These are phyloP conservation scores for Helogale parvula DNA, from an alignment of 2,113 vertebrate genomes.

Conservation along the genomic window DNA sequence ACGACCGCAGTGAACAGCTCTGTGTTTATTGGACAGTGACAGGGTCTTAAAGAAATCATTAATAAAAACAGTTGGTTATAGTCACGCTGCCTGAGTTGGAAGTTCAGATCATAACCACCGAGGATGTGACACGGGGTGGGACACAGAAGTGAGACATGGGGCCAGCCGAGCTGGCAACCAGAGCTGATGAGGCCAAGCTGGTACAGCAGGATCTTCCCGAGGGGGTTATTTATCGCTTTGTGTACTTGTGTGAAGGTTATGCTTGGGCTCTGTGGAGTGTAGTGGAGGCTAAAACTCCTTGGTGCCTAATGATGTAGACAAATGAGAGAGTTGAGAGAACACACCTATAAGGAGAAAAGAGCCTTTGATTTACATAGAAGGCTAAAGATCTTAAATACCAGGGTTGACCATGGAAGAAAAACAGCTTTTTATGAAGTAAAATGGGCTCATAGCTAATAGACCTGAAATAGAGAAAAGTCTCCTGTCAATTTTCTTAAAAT, in stretches of 20 bases:
- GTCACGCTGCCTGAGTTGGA: conserved; percentile 72
- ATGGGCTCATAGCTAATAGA: conserved; percentile 6
- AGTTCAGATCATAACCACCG: conserved; percentile 74
- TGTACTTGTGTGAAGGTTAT: neutral
- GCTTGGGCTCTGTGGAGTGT: neutral
- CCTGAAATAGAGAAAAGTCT: neutral
- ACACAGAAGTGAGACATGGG: neutral
- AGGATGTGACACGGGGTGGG: neutral
- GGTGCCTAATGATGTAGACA: neutral
- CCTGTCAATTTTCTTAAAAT: neutral
- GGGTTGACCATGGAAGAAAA: neutral
- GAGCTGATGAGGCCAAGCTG: conserved; percentile 57
- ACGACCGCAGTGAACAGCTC: conserved; percentile 74
- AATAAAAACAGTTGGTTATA: conserved; percentile 85
- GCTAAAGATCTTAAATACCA: conserved; percentile 14
- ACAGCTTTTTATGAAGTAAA: conserved; percentile 34
- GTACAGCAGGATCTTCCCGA: neutral
- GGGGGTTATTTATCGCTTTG: conserved; percentile 12
- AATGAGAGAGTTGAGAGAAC: neutral
- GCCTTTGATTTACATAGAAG: neutral
- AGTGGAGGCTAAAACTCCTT: neutral
- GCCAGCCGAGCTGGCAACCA: conserved; percentile 43
- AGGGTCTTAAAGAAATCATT: conserved; percentile 82
- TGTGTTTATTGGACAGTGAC: conserved; percentile 82
- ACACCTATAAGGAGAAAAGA: neutral